These are phyloP conservation scores for Mongoloraphidia duomilia DNA, from an alignment of 2,888 invertebrate genomes.

Conservation along the genomic window DNA sequence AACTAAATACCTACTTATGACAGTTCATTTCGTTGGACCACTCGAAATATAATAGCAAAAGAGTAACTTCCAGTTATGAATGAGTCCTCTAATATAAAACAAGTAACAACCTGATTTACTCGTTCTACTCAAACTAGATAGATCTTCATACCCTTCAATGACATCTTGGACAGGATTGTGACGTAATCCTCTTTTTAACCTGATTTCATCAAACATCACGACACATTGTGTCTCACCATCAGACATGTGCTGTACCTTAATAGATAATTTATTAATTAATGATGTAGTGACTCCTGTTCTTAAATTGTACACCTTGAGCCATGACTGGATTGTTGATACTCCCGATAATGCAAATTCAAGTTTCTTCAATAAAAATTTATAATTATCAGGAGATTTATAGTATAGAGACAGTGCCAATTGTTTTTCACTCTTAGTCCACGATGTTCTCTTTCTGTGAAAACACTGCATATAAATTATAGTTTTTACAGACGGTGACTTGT, in stretches of 20 bases:
- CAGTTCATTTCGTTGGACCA: conserved; percentile 6
- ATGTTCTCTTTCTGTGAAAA: conserved; percentile 11
- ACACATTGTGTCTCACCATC: conserved; percentile 11
- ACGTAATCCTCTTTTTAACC: no score
- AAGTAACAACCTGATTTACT: conserved; percentile 8
- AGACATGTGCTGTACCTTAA: conserved; percentile 16
- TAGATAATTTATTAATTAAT: conserved; percentile 13
- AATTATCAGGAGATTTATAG: conserved; percentile 19
- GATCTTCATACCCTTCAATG: conserved; percentile 12
- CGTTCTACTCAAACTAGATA: conserved; percentile 9
- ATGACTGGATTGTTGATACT: conserved; percentile 14
- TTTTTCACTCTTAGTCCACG: conserved; percentile 17
- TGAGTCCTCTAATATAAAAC: conserved; percentile 10
- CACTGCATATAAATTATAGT: no score
- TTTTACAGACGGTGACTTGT: no score
- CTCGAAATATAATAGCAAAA: conserved; percentile 11
- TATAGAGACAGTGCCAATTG: conserved; percentile 17
- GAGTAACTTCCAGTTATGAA: conserved; percentile 14
- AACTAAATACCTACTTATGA: conserved; percentile 6
- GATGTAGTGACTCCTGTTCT: conserved; percentile 13
- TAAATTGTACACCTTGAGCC: conserved; percentile 17
- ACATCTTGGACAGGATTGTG: conserved; percentile 6
- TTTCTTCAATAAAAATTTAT: conserved; percentile 14
- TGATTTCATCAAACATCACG: conserved; percentile 15
- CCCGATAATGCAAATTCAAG: conserved; percentile 17